Evolutionary conservation across 2,797 vertebrate species (phyloP).

Genomic region (Fratercula arctica): DNA sequence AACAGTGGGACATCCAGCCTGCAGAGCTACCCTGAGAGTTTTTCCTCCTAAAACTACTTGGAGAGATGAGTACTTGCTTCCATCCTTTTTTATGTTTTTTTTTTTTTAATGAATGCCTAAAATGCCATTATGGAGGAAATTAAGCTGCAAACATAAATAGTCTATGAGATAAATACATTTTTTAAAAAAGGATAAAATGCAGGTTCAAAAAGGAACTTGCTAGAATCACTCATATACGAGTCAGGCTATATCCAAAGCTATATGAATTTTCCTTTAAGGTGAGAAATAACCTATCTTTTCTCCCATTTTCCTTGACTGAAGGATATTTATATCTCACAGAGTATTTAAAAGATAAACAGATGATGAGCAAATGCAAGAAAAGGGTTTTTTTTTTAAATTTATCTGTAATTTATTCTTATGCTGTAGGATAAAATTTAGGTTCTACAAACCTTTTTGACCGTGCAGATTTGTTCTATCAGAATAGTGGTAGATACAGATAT

Average conservation of each 20-base stretch:
- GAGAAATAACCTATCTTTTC: not conserved
- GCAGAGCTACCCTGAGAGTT: not conserved
- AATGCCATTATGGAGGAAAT: not conserved
- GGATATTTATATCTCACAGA: not conserved
- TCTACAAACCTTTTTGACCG: not conserved
- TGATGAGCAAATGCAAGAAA: not conserved
- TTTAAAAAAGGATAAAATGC: not conserved
- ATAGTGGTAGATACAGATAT: not conserved
- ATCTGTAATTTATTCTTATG: not conserved
- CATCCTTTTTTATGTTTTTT: not conserved
- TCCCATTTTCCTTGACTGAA: not conserved
- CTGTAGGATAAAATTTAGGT: not conserved
- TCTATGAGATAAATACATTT: not conserved
- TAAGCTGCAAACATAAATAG: not conserved
- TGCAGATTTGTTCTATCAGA: not conserved
- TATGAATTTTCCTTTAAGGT: not conserved
- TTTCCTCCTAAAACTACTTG: not conserved
- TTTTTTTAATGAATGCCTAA: not conserved
- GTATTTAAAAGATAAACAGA: constrained; percentile 2
- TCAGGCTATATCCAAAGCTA: not conserved
- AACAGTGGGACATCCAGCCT: not conserved
- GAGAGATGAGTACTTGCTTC: not conserved
- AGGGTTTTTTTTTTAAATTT: not conserved
- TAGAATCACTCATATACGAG: not conserved
- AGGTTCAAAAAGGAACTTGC: not conserved